phyloP scores from a whole-genome alignment of 2,113 vertebrate species.

The Clarias batrachus region DNA sequence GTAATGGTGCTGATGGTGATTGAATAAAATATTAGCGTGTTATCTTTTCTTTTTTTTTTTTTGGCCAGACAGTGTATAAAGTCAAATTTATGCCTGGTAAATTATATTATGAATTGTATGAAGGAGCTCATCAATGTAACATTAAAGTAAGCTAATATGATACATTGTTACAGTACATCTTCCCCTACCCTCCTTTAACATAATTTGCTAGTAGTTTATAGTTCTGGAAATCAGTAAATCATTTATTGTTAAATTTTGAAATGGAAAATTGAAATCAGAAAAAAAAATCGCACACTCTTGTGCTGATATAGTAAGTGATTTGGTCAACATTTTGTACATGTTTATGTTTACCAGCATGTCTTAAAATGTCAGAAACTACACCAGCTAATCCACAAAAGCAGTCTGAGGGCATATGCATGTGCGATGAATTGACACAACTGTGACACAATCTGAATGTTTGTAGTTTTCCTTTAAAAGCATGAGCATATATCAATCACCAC shows the following conservation, averaged over 20 bases:
- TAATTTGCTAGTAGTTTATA: neutral
- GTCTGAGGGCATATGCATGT: neutral
- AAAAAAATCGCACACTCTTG: neutral
- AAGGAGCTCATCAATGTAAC: neutral
- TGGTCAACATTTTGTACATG: neutral
- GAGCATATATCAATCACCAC: slow-evolving; percentile 37
- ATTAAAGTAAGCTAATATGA: neutral
- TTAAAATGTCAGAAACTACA: neutral
- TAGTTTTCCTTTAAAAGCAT: neutral
- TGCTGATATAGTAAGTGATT: neutral
- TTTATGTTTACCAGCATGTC: neutral
- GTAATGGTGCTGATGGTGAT: too few species aligned
- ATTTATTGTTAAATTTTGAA: neutral
- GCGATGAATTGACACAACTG: neutral
- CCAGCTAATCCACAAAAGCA: neutral
- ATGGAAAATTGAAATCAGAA: neutral
- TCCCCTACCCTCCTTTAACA: neutral
- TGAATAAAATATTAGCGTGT: too few species aligned
- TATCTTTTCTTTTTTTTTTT: too few species aligned
- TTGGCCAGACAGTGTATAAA: neutral
- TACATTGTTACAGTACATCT: neutral
- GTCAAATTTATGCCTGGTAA: neutral
- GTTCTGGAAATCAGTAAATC: neutral
- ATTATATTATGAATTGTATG: neutral
- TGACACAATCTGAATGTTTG: neutral